Percentiles rank a stretch among this genome's conserved stretches.
These are phyloP conservation scores for Promerops cafer DNA, from an alignment of 2,113 vertebrate species.

Conservation along the genomic window DNA sequence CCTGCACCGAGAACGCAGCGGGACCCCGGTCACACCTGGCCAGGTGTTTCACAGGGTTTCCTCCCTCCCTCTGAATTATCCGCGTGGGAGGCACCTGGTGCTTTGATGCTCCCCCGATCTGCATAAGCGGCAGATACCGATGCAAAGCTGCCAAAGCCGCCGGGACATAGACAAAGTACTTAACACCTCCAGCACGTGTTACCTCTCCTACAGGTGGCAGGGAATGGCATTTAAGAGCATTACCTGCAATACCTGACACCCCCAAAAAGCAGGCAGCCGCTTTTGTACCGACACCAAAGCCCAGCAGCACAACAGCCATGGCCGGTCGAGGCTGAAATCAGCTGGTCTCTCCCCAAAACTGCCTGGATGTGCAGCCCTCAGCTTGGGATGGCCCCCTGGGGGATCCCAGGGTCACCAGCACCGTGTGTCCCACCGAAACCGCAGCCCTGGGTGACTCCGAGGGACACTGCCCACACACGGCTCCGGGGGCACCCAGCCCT, in stretches of 20 bases:
- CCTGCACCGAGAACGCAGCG: not conserved
- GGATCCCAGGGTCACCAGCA: not conserved
- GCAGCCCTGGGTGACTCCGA: accelerated
- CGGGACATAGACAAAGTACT: not conserved
- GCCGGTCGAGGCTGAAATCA: not conserved
- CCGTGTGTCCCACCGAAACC: accelerated
- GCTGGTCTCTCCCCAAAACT: accelerated
- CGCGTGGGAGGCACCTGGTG: not conserved
- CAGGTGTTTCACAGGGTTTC: not conserved
- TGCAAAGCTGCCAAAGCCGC: not conserved
- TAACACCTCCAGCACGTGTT: constrained; percentile 18
- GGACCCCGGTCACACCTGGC: not conserved
- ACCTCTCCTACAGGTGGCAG: not conserved
- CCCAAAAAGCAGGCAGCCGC: accelerated
- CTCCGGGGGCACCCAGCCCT: accelerated
- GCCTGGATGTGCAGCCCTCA: not conserved
- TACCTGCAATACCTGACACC: not conserved
- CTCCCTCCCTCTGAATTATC: not conserved
- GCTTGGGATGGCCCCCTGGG: accelerated
- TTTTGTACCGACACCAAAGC: not conserved
- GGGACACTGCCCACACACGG: not conserved
- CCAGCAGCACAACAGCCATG: accelerated
- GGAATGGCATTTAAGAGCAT: not conserved
- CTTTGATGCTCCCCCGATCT: constrained; percentile 45
- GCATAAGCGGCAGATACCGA: constrained; percentile 34